phyloP scores from a whole-genome alignment of 2,888 invertebrate genomes.

The Parthenolecanium corni region DNA sequence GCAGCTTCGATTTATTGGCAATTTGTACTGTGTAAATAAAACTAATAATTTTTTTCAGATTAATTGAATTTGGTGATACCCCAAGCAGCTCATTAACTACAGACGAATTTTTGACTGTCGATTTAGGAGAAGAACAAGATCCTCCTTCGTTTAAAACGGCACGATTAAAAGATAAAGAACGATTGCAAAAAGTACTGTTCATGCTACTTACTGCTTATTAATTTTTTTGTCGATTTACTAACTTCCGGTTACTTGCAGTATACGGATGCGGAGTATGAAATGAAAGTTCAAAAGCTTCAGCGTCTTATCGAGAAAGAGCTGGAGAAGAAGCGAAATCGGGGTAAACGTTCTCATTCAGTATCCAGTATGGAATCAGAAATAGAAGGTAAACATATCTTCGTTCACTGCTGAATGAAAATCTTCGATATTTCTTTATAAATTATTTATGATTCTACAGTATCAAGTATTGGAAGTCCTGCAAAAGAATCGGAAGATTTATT shows the following conservation, averaged over 20 bases:
- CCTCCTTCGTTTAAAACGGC: slow-evolving; percentile 90
- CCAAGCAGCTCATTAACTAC: slow-evolving; percentile 88
- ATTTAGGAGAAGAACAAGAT: slow-evolving; percentile 90
- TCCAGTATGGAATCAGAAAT: slow-evolving; percentile 7
- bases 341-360: slow-evolving; percentile 16
- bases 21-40: no score
- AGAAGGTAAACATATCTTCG: background rate
- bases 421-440: background rate
- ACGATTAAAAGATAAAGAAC: slow-evolving; percentile 63
- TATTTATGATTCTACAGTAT: background rate
- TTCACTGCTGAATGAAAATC: background rate
- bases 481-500: slow-evolving; percentile 5
- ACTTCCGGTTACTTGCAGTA: slow-evolving; percentile 9
- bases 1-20: no score
- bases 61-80: slow-evolving; percentile 92
- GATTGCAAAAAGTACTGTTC: slow-evolving; percentile 19
- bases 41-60: slow-evolving; percentile 32
- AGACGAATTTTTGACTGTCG: slow-evolving; percentile 94
- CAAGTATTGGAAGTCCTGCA: background rate
- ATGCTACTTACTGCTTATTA: no score
- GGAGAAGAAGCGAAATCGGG: slow-evolving; percentile 21
- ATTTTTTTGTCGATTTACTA: background rate
- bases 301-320: slow-evolving; percentile 30
- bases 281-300: slow-evolving; percentile 29
- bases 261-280: slow-evolving; percentile 33